Base-by-base conservation (phyloP, 2,888 invertebrate genomes). In the Agelastica alni region DNA sequence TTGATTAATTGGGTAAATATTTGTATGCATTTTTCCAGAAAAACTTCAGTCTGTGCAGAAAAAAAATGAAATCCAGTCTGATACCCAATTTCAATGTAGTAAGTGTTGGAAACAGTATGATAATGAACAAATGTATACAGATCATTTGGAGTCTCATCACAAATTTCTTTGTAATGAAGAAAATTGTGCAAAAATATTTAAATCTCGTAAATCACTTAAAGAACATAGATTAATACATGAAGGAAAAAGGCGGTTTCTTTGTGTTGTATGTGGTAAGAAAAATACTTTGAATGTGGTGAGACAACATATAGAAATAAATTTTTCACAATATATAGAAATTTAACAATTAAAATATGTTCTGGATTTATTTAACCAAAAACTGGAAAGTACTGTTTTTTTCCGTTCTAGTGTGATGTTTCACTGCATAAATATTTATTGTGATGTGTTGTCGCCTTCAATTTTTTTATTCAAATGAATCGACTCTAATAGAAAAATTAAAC, bases 261-360 rank as follows among this genome's bases (percentile, higher is more conserved):
- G 72, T 60, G 69, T 69, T 4, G 66, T 68, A 17, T 72, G 72
- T 58, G 72, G 72, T 71, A 60, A 53, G 58, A 54, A 17, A 13
- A 22, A 7, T 5, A 4, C 22, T 22, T 22, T 5, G 22, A 5
- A 5, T 22, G 22, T 7, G 7, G 7, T 7, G 22, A 22, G 4
- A 7, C 4, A 5, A 22, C 22, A 4, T 22, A 22, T 5, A 22
- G 22, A 22, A 22, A 7, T 5, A 5, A 22, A 22, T 22, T n/a
- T n/a, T n/a, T n/a, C 22, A 22, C 7, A 22, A 22, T 22, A 22
- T 22, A 2, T 26, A 26, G 9, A 26, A 7, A 7, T 7, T 30
- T 16, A 20, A 22, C 12, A 46, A 17, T 53, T 48, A 9, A 36
- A 53, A 10, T 39, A 31, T 34, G 10, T 43, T 31, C n/a, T 37